These are phyloP conservation scores for Apantesis nais DNA, from an alignment of 2,888 invertebrate species.

Conservation along the genomic window DNA sequence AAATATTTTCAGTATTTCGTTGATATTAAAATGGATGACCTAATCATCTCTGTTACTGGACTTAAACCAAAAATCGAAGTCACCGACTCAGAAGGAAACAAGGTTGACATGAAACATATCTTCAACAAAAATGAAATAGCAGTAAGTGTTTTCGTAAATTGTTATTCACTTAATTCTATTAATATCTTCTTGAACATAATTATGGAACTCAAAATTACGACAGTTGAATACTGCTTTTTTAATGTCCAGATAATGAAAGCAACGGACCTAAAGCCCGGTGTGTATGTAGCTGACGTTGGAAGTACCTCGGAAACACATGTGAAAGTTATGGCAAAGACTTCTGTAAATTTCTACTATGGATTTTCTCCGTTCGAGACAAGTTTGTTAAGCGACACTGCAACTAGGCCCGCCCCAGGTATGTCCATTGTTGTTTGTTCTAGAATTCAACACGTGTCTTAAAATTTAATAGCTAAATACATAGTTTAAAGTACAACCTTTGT, in stretches of 20 bases:
- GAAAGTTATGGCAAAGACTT: conserved; percentile 51
- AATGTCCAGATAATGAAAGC: conserved; percentile 52
- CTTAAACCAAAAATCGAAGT: conserved; percentile 42
- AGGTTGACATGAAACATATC: neutral
- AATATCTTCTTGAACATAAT: neutral
- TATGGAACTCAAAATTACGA: neutral
- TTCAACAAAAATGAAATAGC: neutral
- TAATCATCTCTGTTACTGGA: conserved; percentile 57
- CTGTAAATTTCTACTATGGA: conserved; percentile 59
- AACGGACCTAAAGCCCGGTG: conserved; percentile 44
- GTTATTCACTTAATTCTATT: neutral
- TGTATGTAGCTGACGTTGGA: conserved; percentile 49
- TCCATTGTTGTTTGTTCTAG: neutral
- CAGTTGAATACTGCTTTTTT: neutral
- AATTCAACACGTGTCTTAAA: neutral
- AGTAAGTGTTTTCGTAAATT: neutral
- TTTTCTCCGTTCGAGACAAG: conserved; percentile 55
- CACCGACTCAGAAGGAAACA: conserved; percentile 48
- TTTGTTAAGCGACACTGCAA: conserved; percentile 53
- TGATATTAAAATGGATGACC: conserved; percentile 48
- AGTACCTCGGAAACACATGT: conserved; percentile 46
- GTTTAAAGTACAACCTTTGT: too few species aligned
- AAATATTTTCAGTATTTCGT: conserved; percentile 49
- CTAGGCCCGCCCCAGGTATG: conserved; percentile 59
- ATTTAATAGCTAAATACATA: too few species aligned